These are phyloP conservation scores for Malurus melanocephalus DNA, from an alignment of 2,113 vertebrate species.

Conservation along the genomic window DNA sequence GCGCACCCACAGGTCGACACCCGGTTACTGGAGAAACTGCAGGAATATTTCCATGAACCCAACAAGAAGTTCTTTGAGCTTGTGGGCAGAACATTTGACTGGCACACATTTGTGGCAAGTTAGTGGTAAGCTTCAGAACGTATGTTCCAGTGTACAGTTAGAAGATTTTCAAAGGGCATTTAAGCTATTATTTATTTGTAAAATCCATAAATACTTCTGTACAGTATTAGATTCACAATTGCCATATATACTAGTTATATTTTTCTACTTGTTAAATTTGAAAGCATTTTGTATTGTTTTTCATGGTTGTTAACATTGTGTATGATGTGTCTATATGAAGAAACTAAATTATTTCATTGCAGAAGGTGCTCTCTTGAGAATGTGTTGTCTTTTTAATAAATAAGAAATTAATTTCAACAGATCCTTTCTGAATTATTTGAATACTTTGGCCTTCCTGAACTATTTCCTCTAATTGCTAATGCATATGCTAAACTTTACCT, in stretches of 20 bases:
- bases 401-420: slow-evolving; percentile 51
- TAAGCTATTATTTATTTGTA: slow-evolving; percentile 80
- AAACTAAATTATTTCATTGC: slow-evolving; percentile 72
- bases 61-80: slow-evolving; percentile 93
- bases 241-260: slow-evolving; percentile 86
- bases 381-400: slow-evolving; percentile 63
- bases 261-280: slow-evolving; percentile 87
- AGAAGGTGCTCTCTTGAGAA: slow-evolving; percentile 55
- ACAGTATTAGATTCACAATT: slow-evolving; percentile 80
- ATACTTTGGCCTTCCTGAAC: slow-evolving; percentile 16
- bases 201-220: slow-evolving; percentile 76
- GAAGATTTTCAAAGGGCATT: slow-evolving; percentile 65
- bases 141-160: slow-evolving; percentile 48
- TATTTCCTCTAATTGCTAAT: slow-evolving; percentile 2
- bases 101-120: slow-evolving; percentile 76
- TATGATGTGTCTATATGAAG: slow-evolving; percentile 74
- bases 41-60: slow-evolving; percentile 89
- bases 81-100: slow-evolving; percentile 91
- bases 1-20: slow-evolving; percentile 86
- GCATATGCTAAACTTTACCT: background rate
- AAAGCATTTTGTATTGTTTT: slow-evolving; percentile 82
- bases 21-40: slow-evolving; percentile 84
- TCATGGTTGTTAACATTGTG: slow-evolving; percentile 80
- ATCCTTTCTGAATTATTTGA: slow-evolving; percentile 28
- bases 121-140: slow-evolving; percentile 16